phyloP scores from a whole-genome alignment of 2,888 invertebrate species.

The Himalopsyche japonica region DNA sequence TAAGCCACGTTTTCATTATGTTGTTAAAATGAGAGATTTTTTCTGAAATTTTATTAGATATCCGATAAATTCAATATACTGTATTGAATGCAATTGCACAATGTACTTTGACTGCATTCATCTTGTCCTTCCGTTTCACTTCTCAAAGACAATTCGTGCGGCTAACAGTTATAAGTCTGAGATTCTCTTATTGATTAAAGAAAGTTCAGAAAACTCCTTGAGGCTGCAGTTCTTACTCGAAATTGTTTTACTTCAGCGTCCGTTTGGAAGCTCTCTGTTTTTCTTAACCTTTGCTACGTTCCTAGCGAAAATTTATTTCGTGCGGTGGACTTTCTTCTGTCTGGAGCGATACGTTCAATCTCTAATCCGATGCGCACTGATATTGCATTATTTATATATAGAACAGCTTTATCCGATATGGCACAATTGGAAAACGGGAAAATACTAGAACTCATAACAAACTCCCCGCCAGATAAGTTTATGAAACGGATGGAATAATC shows the following conservation, averaged over 20 bases:
- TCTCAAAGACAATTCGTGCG: neutral
- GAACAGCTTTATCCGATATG: neutral
- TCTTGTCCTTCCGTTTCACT: neutral
- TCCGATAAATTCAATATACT: neutral
- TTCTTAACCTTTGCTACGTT: constrained; percentile 17
- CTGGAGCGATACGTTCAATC: constrained; percentile 10
- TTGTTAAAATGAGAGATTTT: no score
- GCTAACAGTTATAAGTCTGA: constrained; percentile 20
- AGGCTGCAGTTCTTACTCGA: constrained; percentile 16
- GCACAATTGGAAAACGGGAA: neutral
- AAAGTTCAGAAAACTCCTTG: constrained; percentile 7
- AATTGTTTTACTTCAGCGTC: constrained; percentile 36
- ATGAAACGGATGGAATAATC: no score
- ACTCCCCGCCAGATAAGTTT: neutral
- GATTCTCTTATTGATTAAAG: constrained; percentile 34
- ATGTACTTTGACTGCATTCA: neutral
- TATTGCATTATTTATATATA: constrained; percentile 36
- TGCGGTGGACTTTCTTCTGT: constrained; percentile 6
- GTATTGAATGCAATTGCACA: neutral
- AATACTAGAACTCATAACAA: neutral
- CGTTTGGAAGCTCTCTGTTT: constrained; percentile 20
- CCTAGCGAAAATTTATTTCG: constrained; percentile 17
- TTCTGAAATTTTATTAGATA: neutral
- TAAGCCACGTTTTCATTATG: no score
- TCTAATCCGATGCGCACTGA: constrained; percentile 24